Conservation (phyloP, 30 jellyfish, hydroid and myxozoan genomes). For the Hydractinia symbiolongicarpus region DNA sequence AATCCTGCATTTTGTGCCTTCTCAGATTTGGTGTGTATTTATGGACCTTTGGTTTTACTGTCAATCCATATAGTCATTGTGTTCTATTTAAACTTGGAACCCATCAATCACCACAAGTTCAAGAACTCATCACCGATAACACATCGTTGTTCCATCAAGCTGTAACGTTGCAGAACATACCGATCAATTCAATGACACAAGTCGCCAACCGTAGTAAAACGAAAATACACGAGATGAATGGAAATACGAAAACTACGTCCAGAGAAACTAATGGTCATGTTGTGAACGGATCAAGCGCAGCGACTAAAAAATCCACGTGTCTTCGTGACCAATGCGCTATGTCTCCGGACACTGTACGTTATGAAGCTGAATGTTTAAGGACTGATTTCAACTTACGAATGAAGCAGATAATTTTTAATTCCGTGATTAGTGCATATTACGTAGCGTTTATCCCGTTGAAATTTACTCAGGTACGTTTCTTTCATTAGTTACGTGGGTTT, state of each 20-base stretch:
- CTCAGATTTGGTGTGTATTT: conserved; percentile 75
- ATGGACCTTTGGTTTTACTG: conserved; percentile 88
- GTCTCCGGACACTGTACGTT: conserved; percentile 90
- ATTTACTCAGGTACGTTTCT: conserved; percentile 81
- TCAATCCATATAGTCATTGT: conserved; percentile 76
- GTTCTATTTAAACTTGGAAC: conserved; percentile 64
- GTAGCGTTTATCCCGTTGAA: conserved; percentile 88
- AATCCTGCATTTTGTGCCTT: not conserved
- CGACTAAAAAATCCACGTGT: conserved; percentile 20
- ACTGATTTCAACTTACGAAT: conserved; percentile 86
- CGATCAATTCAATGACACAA: conserved; percentile 13
- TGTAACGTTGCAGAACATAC: conserved; percentile 26
- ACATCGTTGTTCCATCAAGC: conserved; percentile 75
- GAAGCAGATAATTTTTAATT: conserved; percentile 76
- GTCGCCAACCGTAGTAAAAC: conserved; percentile 16
- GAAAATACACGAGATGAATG: conserved; percentile 20
- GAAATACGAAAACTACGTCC: conserved; percentile 12
- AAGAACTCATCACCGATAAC: conserved; percentile 60
- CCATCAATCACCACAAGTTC: conserved; percentile 72
- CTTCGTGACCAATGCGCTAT: conserved; percentile 64
- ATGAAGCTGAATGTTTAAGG: conserved; percentile 88
- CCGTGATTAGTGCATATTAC: conserved; percentile 86
- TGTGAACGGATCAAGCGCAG: conserved; percentile 20
- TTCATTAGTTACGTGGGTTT: conserved; percentile 13
- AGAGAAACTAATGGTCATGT: conserved; percentile 33